Conservation (phyloP, 2,113 vertebrate species). For the Calidris pugnax region DNA sequence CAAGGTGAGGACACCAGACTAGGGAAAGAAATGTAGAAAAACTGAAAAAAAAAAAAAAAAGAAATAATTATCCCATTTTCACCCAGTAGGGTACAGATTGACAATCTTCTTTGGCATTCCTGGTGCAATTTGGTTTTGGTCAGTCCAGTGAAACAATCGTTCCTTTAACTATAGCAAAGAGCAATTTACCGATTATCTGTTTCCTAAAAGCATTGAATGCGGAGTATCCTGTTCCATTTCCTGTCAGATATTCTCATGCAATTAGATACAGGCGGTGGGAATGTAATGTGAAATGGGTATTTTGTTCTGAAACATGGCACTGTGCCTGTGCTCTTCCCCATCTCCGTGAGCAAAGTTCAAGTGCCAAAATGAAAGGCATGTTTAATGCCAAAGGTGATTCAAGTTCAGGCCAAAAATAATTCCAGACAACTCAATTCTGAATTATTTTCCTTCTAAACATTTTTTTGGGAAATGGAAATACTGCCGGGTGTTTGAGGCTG, state of each 20-base stretch:
- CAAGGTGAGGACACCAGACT: not conserved
- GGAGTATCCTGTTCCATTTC: constrained; percentile 62
- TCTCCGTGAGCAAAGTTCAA: constrained; percentile 57
- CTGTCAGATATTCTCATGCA: constrained; percentile 56
- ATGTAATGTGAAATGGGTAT: constrained; percentile 47
- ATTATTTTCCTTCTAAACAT: constrained; percentile 39
- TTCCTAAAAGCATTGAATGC: constrained; percentile 54
- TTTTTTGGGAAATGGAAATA: not conserved
- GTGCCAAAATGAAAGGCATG: constrained; percentile 37
- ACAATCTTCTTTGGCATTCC: not conserved
- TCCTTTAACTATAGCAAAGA: constrained; percentile 42
- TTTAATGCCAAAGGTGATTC: constrained; percentile 65
- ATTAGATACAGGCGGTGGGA: constrained; percentile 54
- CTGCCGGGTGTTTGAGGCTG: not conserved
- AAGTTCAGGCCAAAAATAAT: constrained; percentile 67
- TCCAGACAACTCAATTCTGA: constrained; percentile 48
- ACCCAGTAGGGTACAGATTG: not conserved
- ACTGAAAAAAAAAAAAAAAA: too few relatives aligned
- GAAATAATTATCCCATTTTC: not conserved
- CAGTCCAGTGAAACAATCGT: constrained; percentile 20
- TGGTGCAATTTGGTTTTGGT: not conserved
- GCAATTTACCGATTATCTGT: constrained; percentile 24
- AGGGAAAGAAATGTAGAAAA: not conserved
- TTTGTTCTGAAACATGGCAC: constrained; percentile 58
- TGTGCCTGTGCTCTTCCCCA: constrained; percentile 44